A percentile compares a stretch with the other conserved stretches of the same genome.
Conservation (phyloP, 2,113 vertebrate species). For the Hyperopisus bebe region DNA sequence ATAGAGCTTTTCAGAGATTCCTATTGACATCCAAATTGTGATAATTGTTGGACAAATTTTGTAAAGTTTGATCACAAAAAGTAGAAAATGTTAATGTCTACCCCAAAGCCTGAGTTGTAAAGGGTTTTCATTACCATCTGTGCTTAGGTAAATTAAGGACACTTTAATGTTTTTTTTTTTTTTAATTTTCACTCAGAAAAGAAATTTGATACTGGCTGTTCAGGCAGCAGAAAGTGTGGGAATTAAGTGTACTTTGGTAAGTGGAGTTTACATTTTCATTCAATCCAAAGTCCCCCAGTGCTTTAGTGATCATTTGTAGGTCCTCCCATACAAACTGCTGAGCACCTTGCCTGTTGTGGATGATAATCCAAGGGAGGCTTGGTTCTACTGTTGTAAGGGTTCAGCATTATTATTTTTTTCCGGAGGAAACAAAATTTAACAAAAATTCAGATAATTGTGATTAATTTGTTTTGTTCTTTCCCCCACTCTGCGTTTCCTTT, state of each 20-base stretch:
- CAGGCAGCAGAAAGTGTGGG: slow-evolving; percentile 81
- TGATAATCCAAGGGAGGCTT: neutral
- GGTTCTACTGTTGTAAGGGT: neutral
- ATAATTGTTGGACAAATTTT: neutral
- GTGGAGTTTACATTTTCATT: slow-evolving; percentile 26
- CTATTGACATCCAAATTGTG: neutral
- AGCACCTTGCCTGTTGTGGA: neutral
- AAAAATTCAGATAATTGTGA: neutral
- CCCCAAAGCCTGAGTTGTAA: neutral
- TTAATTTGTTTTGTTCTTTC: neutral
- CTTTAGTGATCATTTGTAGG: neutral
- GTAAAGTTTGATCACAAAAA: neutral
- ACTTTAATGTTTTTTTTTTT: neutral
- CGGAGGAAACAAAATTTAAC: neutral
- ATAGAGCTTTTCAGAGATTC: neutral
- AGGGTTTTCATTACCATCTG: neutral
- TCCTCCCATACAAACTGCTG: neutral
- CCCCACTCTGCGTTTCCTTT: neutral
- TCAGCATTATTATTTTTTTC: neutral
- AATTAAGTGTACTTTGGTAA: slow-evolving; percentile 82
- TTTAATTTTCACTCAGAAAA: slow-evolving; percentile 54
- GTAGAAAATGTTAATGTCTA: neutral
- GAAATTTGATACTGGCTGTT: slow-evolving; percentile 81
- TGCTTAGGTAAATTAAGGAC: neutral
- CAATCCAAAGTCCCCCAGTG: neutral